Evolutionary conservation across 2,797 vertebrate genomes (phyloP).

Genomic region (Muraenolepis orangiensis): DNA sequence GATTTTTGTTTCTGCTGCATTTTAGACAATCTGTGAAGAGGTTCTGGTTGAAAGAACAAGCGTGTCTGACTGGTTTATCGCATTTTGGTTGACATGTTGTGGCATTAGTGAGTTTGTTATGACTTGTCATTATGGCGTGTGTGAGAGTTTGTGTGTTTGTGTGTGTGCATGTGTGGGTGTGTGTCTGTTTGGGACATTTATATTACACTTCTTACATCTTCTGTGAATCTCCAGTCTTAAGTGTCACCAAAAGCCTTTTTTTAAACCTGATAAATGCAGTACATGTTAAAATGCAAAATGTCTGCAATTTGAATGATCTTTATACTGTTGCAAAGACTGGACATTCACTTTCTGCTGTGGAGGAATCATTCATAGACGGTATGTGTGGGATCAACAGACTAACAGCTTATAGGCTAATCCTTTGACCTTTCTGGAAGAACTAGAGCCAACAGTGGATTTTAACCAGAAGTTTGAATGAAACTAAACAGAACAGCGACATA

Average conservation of each 20-base stretch:
- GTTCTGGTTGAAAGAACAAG: conserved; percentile 70
- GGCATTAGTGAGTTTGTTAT: conserved; percentile 44
- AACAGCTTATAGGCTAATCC: conserved; percentile 37
- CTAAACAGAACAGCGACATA: not conserved
- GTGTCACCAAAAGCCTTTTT: conserved; percentile 5
- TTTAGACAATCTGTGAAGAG: conserved; percentile 4
- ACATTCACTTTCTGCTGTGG: conserved; percentile 64
- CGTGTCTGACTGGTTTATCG: conserved; percentile 54
- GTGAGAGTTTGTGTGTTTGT: too few species aligned
- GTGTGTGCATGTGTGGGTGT: too few species aligned
- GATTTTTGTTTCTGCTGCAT: not conserved
- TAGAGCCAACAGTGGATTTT: conserved; percentile 31
- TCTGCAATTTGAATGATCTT: not conserved
- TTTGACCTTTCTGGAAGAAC: conserved; percentile 31
- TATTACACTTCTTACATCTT: conserved; percentile 50
- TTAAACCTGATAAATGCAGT: too few species aligned
- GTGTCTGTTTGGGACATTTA: conserved; percentile 28
- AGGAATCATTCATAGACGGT: conserved; percentile 45
- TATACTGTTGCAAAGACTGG: conserved; percentile 52
- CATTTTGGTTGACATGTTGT: conserved; percentile 30
- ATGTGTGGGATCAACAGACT: conserved; percentile 49
- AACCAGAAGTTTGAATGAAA: conserved; percentile 13
- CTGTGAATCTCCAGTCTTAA: conserved; percentile 72
- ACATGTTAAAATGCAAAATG: too few species aligned
- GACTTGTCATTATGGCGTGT: too few species aligned